Percentiles rank a stretch among this genome's conserved stretches.
These are phyloP conservation scores for Ophraella communa DNA, from an alignment of 2,888 invertebrate species.

Conservation along the genomic window DNA sequence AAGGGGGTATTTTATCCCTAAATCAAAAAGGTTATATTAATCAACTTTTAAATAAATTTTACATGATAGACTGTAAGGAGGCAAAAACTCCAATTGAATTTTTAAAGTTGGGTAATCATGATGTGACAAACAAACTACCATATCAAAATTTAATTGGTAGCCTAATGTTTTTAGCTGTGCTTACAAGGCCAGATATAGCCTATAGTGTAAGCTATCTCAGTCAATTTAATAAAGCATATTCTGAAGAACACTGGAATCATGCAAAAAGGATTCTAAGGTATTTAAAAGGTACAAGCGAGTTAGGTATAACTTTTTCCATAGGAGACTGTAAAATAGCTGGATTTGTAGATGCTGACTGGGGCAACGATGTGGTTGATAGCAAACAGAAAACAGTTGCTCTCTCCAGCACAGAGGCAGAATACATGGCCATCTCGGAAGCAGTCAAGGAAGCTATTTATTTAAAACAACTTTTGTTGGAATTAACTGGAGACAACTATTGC, in stretches of 20 bases:
- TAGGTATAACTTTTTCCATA: conserved; percentile 25
- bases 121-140: not conserved
- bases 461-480: conserved; percentile 10
- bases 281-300: conserved; percentile 29
- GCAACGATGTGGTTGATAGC: not conserved
- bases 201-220: conserved; percentile 27
- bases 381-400: conserved; percentile 47
- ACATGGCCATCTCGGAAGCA: conserved; percentile 37
- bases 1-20: no score
- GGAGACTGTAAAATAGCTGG: not conserved
- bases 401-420: conserved; percentile 45
- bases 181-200: conserved; percentile 30
- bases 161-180: conserved; percentile 29
- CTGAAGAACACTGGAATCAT: conserved; percentile 38
- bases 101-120: no score
- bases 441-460: conserved; percentile 37
- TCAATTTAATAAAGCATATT: conserved; percentile 27
- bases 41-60: no score
- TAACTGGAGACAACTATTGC: not conserved
- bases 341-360: conserved; percentile 10
- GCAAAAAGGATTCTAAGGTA: conserved; percentile 48
- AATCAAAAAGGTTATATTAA: no score
- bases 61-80: no score
- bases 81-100: no score
- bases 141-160: conserved; percentile 19